A percentile compares a stretch with the other conserved stretches of the same genome.
phyloP scores from a whole-genome alignment of 2,888 invertebrate species.

The Ariolimax columbianus region DNA sequence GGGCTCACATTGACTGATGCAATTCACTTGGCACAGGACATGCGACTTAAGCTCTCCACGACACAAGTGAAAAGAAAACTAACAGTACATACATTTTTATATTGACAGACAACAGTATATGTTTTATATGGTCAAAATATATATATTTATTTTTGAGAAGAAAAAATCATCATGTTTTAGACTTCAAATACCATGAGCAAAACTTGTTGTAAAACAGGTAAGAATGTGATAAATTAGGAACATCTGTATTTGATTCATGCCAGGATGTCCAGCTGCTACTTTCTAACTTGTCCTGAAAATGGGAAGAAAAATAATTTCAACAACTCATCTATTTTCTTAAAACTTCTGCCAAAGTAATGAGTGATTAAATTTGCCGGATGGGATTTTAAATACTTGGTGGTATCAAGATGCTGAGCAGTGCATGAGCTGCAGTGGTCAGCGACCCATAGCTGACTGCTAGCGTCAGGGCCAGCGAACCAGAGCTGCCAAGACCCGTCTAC shows the following conservation, averaged over 20 bases:
- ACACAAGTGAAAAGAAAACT: too few species aligned
- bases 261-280: background rate
- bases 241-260: slow-evolving; percentile 6
- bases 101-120: background rate
- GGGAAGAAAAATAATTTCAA: background rate
- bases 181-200: slow-evolving; percentile 22
- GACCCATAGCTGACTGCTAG: too few species aligned
- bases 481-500: too few species aligned
- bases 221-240: background rate
- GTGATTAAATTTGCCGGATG: too few species aligned
- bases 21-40: too few species aligned
- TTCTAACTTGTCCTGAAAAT: slow-evolving; percentile 1
- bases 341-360: background rate
- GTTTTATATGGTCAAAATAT: background rate
- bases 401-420: too few species aligned
- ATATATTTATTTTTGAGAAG: background rate
- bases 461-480: too few species aligned
- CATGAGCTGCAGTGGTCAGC: too few species aligned
- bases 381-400: too few species aligned
- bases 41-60: too few species aligned
- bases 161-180: slow-evolving; percentile 1
- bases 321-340: background rate
- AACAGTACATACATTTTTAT: too few species aligned
- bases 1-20: too few species aligned
- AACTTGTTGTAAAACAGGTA: slow-evolving; percentile 28